These are phyloP conservation scores for Danio tinwini DNA, from an alignment of 2,797 vertebrate species.

Conservation along the genomic window DNA sequence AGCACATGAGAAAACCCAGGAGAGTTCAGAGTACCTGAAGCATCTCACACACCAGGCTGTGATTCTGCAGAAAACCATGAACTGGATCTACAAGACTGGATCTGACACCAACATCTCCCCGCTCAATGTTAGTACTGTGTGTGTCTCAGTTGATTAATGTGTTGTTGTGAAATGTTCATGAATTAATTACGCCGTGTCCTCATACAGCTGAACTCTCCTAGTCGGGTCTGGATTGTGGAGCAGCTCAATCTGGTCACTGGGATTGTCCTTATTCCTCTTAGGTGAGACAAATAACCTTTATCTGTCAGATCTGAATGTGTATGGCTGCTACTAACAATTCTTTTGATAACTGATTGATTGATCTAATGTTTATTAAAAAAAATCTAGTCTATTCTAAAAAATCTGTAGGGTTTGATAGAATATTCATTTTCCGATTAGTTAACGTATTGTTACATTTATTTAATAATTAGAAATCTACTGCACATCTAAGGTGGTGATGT, in stretches of 20 bases:
- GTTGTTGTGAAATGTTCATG: slow-evolving; percentile 20
- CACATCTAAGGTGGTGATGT: too few species aligned
- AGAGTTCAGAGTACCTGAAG: slow-evolving; percentile 92
- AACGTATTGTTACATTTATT: too few species aligned
- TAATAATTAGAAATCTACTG: too few species aligned
- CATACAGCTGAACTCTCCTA: slow-evolving; percentile 86
- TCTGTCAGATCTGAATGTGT: too few species aligned
- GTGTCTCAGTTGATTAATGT: background rate
- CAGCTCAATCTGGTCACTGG: slow-evolving; percentile 93
- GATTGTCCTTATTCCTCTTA: slow-evolving; percentile 90
- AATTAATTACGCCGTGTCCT: slow-evolving; percentile 45
- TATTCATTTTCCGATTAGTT: too few species aligned
- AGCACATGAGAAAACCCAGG: slow-evolving; percentile 86
- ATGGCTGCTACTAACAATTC: too few species aligned
- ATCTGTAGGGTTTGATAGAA: too few species aligned
- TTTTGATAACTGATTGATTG: too few species aligned
- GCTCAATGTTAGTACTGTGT: slow-evolving; percentile 69
- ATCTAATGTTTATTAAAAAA: too few species aligned
- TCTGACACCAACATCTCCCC: slow-evolving; percentile 82
- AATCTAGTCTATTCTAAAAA: too few species aligned
- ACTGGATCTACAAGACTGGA: slow-evolving; percentile 87
- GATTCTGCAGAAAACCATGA: slow-evolving; percentile 90
- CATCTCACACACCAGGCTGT: slow-evolving; percentile 92
- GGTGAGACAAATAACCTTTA: slow-evolving; percentile 70
- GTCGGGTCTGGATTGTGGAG: slow-evolving; percentile 85